Base-by-base conservation (phyloP, 2,113 vertebrate species). In the Lasiurus borealis region DNA sequence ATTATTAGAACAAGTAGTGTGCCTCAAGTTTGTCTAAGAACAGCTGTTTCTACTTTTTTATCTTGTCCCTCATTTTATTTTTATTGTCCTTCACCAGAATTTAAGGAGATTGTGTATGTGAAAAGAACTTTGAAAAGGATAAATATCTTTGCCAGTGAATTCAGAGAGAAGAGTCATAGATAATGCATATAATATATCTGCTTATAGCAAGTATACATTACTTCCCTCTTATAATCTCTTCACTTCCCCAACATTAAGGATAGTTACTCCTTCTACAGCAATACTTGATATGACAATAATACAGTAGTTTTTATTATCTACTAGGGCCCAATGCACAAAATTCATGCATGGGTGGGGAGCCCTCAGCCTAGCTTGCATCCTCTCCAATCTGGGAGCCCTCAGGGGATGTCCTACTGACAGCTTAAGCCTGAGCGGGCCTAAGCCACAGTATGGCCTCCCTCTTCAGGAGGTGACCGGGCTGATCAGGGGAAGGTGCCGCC, bases 111-210 rank as follows among this genome's bases (percentile, higher is more conserved):
- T 31, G 21, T 77, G 7, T 78, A 77, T 66, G 12, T 76, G 34
- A 73, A 73, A 89, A 82, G 34, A 82, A 93, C 15, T 90, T 89
- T 68, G 14, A 18, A 93, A 83, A 80, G 68, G 48, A 29, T 83
- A 23, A 69, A 62, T 69, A 73, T 59, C 23, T 82, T 82, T 95
- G 68, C 40, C 76, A 34, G 27, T 81, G 2, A 19, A 29, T 91
- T 95, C 78, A 59, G 1, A 66, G 31, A 85, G 57, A 75, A 81
- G 15, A 72, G 10, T 81, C n/a, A 84, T 50, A 71, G 71, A 18
- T 77, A 23, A 34, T 81, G 6, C 36, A 44, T 80, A 64, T 75
- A 85, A 80, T 68, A 21, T 82, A 18, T 31, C 14, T 62, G 12
- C 75, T 95, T 19, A 3, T 80, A 8, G 46, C 59, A 81, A 36